These are phyloP conservation scores for Cyrtonyx montezumae DNA, from an alignment of 2,113 vertebrate species.

Conservation along the genomic window DNA sequence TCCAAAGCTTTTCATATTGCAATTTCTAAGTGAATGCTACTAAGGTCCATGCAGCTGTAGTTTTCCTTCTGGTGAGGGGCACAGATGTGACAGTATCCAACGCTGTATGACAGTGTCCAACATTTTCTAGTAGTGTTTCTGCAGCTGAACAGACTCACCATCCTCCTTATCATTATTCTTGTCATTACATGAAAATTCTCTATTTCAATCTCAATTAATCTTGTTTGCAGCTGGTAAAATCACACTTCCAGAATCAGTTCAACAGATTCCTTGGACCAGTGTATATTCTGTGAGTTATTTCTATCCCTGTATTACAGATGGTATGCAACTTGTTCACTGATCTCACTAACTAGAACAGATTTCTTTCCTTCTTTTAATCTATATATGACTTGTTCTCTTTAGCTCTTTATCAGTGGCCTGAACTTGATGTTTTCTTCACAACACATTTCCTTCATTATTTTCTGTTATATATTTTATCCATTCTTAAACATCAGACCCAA, in stretches of 20 bases:
- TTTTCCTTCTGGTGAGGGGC: not conserved
- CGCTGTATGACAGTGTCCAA: not conserved
- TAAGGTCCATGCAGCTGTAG: not conserved
- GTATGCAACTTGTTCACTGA: not conserved
- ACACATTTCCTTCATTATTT: not conserved
- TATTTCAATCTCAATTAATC: not conserved
- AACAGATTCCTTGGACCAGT: not conserved
- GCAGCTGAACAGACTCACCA: not conserved
- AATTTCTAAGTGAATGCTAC: not conserved
- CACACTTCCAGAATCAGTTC: not conserved
- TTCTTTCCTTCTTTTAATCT: not conserved
- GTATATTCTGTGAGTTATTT: constrained; percentile 36
- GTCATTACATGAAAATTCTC: not conserved
- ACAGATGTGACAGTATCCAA: not conserved
- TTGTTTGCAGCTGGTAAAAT: not conserved
- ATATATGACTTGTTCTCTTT: not conserved
- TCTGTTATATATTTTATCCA: not conserved
- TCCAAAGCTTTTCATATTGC: not conserved
- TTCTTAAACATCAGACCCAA: not conserved
- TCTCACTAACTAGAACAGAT: not conserved
- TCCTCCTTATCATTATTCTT: not conserved
- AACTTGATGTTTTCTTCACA: not conserved
- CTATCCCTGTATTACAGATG: not conserved
- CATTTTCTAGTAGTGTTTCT: not conserved
- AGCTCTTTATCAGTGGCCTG: not conserved